Conservation (phyloP, 23 tunicate species). For the Trididemnum nubilum region DNA sequence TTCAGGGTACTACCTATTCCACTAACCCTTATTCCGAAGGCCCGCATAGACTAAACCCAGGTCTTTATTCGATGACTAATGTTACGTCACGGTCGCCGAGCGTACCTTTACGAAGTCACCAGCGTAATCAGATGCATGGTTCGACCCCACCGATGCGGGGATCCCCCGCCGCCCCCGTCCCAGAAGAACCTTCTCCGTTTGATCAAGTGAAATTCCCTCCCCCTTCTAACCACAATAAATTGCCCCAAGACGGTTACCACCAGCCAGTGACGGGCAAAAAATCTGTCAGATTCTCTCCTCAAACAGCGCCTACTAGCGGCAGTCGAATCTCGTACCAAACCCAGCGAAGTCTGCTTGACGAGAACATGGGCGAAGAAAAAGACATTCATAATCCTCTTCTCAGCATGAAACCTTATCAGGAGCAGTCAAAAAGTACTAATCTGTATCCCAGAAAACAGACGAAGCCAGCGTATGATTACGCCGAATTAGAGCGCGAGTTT, state of each 20-base stretch:
- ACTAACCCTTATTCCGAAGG: background rate
- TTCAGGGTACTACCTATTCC: background rate
- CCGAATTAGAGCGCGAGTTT: slow-evolving; percentile 53
- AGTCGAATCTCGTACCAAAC: background rate
- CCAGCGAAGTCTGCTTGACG: slow-evolving; percentile 67
- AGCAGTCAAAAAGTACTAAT: background rate
- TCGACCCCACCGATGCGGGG: background rate
- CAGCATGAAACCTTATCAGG: slow-evolving; percentile 53
- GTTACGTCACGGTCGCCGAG: background rate
- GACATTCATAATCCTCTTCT: slow-evolving; percentile 78
- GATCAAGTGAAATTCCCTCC: slow-evolving; percentile 37
- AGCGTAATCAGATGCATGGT: background rate
- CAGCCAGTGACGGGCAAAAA: slow-evolving; percentile 38
- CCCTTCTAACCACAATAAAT: slow-evolving; percentile 1
- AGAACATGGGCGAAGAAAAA: slow-evolving; percentile 88
- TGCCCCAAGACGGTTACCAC: background rate
- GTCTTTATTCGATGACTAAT: background rate
- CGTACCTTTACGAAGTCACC: background rate
- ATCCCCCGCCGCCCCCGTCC: slow-evolving; percentile 21
- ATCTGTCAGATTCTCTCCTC: slow-evolving; percentile 37
- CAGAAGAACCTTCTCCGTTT: slow-evolving; percentile 33
- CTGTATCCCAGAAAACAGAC: background rate
- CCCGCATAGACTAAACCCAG: background rate
- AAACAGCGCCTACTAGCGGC: background rate
- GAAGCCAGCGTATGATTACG: slow-evolving; percentile 8